Percentiles rank a stretch among this genome's conserved stretches.
Evolutionary conservation across 2,113 vertebrate genomes (phyloP).

Genomic region (Carlito syrichta): DNA sequence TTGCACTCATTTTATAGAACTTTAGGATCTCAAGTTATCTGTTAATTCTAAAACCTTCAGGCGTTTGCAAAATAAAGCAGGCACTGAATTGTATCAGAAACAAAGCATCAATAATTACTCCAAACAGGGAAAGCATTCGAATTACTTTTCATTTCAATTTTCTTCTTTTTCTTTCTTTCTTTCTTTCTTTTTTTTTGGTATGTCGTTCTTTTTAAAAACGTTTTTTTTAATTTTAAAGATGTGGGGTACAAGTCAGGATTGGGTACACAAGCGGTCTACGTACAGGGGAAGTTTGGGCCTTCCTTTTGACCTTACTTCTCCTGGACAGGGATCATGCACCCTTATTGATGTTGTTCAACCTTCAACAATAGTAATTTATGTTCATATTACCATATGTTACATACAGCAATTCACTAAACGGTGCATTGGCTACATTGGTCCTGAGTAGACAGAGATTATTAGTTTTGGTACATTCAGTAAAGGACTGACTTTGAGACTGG

Average conservation of each 20-base stretch:
- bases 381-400: neutral
- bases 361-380: neutral
- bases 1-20: neutral
- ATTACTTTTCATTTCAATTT: neutral
- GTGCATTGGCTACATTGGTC: neutral
- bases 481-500: neutral
- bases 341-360: no score
- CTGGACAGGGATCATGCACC: no score
- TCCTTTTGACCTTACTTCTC: no score
- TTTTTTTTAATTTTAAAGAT: no score
- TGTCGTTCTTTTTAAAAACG: no score
- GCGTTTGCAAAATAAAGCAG: neutral
- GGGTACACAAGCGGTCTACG: no score
- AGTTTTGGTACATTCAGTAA: neutral
- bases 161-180: no score
- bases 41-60: neutral
- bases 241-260: no score
- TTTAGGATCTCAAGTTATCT: neutral
- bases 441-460: neutral
- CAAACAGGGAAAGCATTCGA: neutral
- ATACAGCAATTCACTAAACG: neutral
- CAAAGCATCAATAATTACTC: neutral
- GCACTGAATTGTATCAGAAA: neutral
- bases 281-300: no score
- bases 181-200: no score